A percentile compares a stretch with the other conserved stretches of the same genome.
Evolutionary conservation across 1,140 invertebrate species (phyloP).

Genomic region (Lasaia peninsularis): DNA sequence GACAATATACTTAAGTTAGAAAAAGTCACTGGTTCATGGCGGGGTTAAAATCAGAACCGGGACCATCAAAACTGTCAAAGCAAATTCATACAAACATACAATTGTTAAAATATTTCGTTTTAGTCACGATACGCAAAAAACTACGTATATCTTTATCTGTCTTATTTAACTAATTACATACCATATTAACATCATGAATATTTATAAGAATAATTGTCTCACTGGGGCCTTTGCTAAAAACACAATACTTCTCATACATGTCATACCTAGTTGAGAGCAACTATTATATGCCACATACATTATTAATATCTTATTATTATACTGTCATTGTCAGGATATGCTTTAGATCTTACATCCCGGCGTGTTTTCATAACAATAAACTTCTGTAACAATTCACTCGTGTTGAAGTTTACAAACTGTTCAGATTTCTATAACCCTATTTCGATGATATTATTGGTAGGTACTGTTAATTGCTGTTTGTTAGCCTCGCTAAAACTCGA

Average conservation of each 20-base stretch:
- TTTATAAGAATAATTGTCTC: not conserved
- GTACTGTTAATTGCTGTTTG: too few relatives aligned
- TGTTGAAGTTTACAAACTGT: not conserved
- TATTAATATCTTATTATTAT: slow-evolving; percentile 6
- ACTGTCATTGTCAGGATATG: slow-evolving; percentile 5
- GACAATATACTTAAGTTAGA: too few relatives aligned
- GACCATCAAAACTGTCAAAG: too few relatives aligned
- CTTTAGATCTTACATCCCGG: not conserved
- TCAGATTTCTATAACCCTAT: not conserved
- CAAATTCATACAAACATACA: too few relatives aligned
- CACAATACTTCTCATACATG: slow-evolving; percentile 7
- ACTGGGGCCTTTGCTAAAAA: slow-evolving; percentile 1
- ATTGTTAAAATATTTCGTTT: too few relatives aligned
- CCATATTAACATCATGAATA: not conserved
- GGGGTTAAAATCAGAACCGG: too few relatives aligned
- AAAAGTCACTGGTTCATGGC: too few relatives aligned
- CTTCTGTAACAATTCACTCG: not conserved
- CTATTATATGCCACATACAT: slow-evolving; percentile 6
- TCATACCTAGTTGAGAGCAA: not conserved
- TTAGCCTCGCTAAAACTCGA: too few relatives aligned
- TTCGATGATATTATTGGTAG: too few relatives aligned
- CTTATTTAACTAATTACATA: not conserved
- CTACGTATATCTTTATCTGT: not conserved
- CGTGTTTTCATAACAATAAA: not conserved
- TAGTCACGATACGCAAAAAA: too few relatives aligned